Base-by-base conservation (phyloP, 2,888 invertebrate species). In the Peribatodes rhomboidaria region DNA sequence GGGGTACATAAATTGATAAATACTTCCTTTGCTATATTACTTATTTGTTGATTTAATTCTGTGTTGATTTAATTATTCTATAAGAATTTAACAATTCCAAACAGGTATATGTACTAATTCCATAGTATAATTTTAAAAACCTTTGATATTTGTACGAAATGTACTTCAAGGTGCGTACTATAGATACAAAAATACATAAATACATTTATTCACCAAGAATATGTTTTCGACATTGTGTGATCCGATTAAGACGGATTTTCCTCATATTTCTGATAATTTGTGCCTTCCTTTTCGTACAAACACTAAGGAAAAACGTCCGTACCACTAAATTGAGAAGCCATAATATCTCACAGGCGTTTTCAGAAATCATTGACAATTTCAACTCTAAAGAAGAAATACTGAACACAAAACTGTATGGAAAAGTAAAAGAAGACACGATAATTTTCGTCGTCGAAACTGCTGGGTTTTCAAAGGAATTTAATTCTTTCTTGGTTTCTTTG, bases 401-500 rank as follows among this genome's bases (percentile, higher is more conserved):
- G 22, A 88, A 88, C 61, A 14, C 59, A 10, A 78, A 84, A 4
- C 41, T 52, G 1, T 85, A 75, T 62, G 87, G 83, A 6, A 65
- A 75, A 11, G 22, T 85, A 8, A 69, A 74, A 56, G 65, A 75
- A 33, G 72, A 82, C 37, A 77, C 82, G n/a, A 64, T 82, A 1
- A 68, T 87, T 50, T 63, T 89, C 22, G 86, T 88, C 2, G 69
- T 89, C 65, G 72, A 75, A 27, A 76, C 84, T 3, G 72, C 81
- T 46, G 76, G 74, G 66, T 73, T 72, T 65, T 75, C 77, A 52
- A 70, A 68, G 41, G 70, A 79, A 59, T 73, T 89, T 9, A 80
- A 83, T 66, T 80, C 76, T 54, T 71, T 86, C 3, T 37, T 89
- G 35, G 70, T 79, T 14, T 88, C 88, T 1, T 69, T 89, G 33